These are phyloP conservation scores for Magallana nippona DNA, from an alignment of 2,888 invertebrate species.

Conservation along the genomic window DNA sequence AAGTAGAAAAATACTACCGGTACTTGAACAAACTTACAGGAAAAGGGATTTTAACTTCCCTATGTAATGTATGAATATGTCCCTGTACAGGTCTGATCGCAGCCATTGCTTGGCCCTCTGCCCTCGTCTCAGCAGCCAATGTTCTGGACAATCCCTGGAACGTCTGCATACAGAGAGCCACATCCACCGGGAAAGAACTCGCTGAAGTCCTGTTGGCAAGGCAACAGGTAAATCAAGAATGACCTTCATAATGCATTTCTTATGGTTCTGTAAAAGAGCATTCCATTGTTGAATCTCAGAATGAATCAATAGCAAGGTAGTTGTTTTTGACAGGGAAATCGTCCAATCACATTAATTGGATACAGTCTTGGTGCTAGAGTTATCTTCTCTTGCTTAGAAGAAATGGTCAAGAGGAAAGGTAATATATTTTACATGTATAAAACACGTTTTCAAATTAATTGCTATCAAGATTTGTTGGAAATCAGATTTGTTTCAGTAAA, in stretches of 20 bases:
- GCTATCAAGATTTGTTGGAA: no score
- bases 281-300: no score
- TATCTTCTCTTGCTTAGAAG: constrained; percentile 85
- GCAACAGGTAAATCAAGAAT: constrained; percentile 80
- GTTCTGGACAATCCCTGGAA: constrained; percentile 86
- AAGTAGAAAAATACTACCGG: neutral
- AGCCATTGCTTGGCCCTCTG: constrained; percentile 85
- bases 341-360: constrained; percentile 85
- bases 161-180: constrained; percentile 84
- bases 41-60: no score
- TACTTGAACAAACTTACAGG: no score
- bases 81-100: constrained; percentile 82
- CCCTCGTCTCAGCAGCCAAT: constrained; percentile 82
- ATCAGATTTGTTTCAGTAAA: no score
- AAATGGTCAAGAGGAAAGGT: constrained; percentile 80
- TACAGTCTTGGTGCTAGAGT: constrained; percentile 86
- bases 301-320: no score
- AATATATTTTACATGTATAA: neutral
- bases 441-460: no score
- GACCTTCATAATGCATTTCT: neutral
- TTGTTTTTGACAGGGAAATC: constrained; percentile 80
- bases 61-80: neutral
- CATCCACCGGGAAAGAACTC: constrained; percentile 84
- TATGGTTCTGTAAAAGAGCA: neutral
- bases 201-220: constrained; percentile 84